Evolutionary conservation across 2,888 invertebrate genomes (phyloP), one percentile per base, ranked within the genome.

Genomic region (Eretmocerus hayati): DNA sequence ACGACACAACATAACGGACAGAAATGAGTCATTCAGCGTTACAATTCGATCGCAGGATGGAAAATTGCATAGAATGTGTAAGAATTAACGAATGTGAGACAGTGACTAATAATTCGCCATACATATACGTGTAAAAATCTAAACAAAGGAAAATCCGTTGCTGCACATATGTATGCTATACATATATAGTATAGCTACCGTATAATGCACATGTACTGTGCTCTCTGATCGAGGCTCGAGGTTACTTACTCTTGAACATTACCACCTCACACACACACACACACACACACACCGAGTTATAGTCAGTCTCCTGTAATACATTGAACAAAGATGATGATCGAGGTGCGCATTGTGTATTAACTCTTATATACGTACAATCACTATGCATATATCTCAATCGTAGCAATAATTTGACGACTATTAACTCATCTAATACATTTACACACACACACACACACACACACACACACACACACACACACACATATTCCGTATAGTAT

Each of bases 61-160:
- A n/a, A n/a, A n/a, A n/a, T n/a, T n/a, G n/a, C n/a, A n/a, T n/a
- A n/a, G n/a, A n/a, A n/a, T n/a, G n/a, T n/a, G n/a, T n/a, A n/a
- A n/a, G n/a, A n/a, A n/a, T n/a, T n/a, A n/a, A n/a, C n/a, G n/a
- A n/a, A n/a, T n/a, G n/a, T 30, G 18, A 46, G 51, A 33, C 38
- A 22, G 33, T 38, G 42, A 44, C 46, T 33, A 50, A n/a, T n/a
- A n/a, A 50, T 53, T 53, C 44, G 36, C 45, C 21, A 46, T 52
- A 50, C 53, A 53, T 53, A 42, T 20, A 16, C 32, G 41, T 23
- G 31, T 33, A 16, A n/a, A 8, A 18, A 13, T 31, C 46, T 48
- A 50, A 50, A 53, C 53, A 53, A 53, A 53, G 53, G 33, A 53
- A 53, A 53, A 53, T 53, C 53, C 47, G 47, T 38, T 43, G 33